Evolutionary conservation across 2,888 invertebrate genomes (phyloP), one percentile per base, ranked within the genome.

Genomic region (Meganola albula): DNA sequence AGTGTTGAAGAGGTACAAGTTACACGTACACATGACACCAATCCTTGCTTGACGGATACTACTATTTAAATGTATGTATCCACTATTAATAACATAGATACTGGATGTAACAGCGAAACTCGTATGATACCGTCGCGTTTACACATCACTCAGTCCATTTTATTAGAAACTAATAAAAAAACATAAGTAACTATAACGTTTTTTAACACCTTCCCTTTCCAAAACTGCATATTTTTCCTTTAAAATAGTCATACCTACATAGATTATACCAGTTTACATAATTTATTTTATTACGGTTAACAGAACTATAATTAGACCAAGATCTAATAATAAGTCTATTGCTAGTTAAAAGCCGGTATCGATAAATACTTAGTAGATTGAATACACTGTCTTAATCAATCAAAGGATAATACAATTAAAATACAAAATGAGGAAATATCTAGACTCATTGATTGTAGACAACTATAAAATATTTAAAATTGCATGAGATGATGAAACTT

Each of bases 141-240:
- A 57, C 58, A 61, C 54, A 58, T 60, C 56, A 48, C 53, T 43
- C 43, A 42, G 44, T 40, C 43, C 46, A 44, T 48, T 35, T 58
- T 61, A 65, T 66, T 66, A 69, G 62, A 67, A 66, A 63, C 53
- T n/a, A n/a, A n/a, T n/a, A n/a, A n/a, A n/a, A n/a, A n/a, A n/a
- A n/a, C n/a, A n/a, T n/a, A n/a, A n/a, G n/a, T n/a, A n/a, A n/a
- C n/a, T n/a, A n/a, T n/a, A n/a, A n/a, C n/a, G n/a, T n/a, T n/a
- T n/a, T n/a, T n/a, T n/a, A n/a, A n/a, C n/a, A n/a, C n/a, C n/a
- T n/a, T n/a, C n/a, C n/a, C n/a, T n/a, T n/a, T n/a, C n/a, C n/a
- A n/a, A n/a, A n/a, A n/a, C n/a, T n/a, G n/a, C n/a, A n/a, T n/a
- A n/a, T n/a, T n/a, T n/a, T n/a, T n/a, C n/a, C n/a, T n/a, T n/a